Conservation (phyloP, 2,113 vertebrate genomes). For the Barnardius zonarius region DNA sequence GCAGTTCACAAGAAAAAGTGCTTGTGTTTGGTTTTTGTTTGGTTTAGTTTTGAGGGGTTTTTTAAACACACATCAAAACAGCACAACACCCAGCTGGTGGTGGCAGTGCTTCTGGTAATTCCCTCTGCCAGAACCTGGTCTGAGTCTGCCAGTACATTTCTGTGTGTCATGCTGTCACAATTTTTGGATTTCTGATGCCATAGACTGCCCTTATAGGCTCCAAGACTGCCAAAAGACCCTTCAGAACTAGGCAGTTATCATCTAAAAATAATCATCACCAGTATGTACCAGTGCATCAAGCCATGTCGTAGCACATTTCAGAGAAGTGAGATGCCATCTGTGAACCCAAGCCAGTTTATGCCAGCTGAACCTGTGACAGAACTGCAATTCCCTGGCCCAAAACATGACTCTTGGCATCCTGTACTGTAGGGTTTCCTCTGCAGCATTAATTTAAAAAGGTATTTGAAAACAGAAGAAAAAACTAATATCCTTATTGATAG, state of each 20-base stretch:
- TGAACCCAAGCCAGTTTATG: not conserved
- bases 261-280: not conserved
- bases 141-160: not conserved
- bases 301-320: not conserved
- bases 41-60: not conserved
- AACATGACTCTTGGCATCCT: not conserved
- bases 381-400: not conserved
- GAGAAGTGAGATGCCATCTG: not conserved
- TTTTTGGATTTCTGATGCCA: not conserved
- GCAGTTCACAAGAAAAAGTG: not conserved
- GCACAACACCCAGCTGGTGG: not conserved
- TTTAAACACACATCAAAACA: not conserved
- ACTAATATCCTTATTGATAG: not conserved
- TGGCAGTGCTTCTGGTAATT: not conserved
- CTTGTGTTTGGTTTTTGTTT: not conserved
- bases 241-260: not conserved
- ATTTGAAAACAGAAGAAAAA: not conserved
- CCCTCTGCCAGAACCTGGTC: not conserved
- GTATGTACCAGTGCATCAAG: fast-evolving
- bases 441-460: not conserved
- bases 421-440: not conserved
- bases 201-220: not conserved
- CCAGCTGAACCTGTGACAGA: not conserved
- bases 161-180: not conserved
- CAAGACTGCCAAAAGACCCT: not conserved